Evolutionary conservation across 2,113 vertebrate species (phyloP).

Genomic region (Neogale vison): DNA sequence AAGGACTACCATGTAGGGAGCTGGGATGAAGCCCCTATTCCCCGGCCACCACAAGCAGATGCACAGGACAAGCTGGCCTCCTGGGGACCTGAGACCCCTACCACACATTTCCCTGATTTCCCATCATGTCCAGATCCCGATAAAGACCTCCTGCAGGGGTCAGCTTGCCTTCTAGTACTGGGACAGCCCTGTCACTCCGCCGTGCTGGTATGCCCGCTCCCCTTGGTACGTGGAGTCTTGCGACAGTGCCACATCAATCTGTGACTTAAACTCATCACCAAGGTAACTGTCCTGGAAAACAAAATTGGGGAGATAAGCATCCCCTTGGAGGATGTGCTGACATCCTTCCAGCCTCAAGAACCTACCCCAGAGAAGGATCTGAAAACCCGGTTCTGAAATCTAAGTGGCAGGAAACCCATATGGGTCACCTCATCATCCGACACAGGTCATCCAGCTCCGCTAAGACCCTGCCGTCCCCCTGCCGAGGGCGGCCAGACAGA

Average conservation of each 20-base stretch:
- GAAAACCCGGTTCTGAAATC: neutral
- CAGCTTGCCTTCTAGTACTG: constrained; percentile 98
- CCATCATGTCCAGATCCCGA: neutral
- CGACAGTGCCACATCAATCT: constrained; percentile 98
- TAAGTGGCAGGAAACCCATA: neutral
- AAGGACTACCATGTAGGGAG: neutral
- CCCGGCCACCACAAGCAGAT: neutral
- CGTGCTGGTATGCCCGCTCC: constrained; percentile 98
- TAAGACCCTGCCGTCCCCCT: neutral
- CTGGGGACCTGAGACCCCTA: neutral
- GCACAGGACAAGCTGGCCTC: neutral
- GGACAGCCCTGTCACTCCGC: constrained; percentile 98
- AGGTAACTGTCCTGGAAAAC: constrained; percentile 96
- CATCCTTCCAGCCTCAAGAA: neutral
- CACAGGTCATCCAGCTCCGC: neutral
- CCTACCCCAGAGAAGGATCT: neutral
- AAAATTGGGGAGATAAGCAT: neutral
- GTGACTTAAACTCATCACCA: constrained; percentile 99
- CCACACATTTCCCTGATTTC: neutral
- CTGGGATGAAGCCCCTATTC: rapidly evolving
- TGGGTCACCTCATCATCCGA: neutral
- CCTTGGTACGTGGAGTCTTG: constrained; percentile 99
- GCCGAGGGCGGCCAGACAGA: neutral
- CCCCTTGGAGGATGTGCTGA: neutral
- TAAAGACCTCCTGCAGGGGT: neutral